phyloP scores from a whole-genome alignment of 2,888 invertebrate species.

The Smittia aterrima region DNA sequence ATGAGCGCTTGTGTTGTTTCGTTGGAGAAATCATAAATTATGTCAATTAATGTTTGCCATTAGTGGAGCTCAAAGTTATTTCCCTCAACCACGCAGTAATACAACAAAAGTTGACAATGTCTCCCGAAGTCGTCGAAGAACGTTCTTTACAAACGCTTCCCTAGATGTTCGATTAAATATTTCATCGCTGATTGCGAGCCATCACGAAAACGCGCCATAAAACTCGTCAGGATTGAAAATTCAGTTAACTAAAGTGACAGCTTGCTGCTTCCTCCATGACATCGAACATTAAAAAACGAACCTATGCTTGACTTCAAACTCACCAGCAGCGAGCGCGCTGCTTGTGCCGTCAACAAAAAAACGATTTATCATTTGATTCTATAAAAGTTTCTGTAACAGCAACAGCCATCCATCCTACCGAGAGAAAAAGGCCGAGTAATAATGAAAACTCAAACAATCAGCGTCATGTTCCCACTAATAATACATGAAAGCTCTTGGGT shows the following conservation, averaged over 20 bases:
- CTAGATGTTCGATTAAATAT: no score
- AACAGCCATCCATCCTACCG: background rate
- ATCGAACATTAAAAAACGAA: background rate
- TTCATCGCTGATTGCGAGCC: no score
- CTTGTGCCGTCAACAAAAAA: constrained; percentile 1
- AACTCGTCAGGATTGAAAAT: background rate
- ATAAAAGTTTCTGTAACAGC: constrained; percentile 6
- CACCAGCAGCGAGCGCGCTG: constrained; percentile 8
- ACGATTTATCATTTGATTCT: constrained; percentile 20
- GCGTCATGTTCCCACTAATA: constrained; percentile 33
- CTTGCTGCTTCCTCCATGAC: background rate
- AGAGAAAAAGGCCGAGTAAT: constrained; percentile 30
- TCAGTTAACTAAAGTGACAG: background rate
- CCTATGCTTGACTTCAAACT: background rate
- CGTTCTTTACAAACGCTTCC: no score
- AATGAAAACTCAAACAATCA: constrained; percentile 37
- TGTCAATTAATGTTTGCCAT: no score
- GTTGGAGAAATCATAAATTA: no score
- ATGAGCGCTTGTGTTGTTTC: no score
- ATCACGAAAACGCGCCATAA: no score
- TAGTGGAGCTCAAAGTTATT: no score
- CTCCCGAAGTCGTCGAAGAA: no score
- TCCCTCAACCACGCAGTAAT: no score
- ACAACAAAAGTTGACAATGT: no score
- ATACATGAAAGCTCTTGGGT: constrained; percentile 32